phyloP scores from a whole-genome alignment of 2,113 vertebrate genomes.

The Xiphophorus couchianus region DNA sequence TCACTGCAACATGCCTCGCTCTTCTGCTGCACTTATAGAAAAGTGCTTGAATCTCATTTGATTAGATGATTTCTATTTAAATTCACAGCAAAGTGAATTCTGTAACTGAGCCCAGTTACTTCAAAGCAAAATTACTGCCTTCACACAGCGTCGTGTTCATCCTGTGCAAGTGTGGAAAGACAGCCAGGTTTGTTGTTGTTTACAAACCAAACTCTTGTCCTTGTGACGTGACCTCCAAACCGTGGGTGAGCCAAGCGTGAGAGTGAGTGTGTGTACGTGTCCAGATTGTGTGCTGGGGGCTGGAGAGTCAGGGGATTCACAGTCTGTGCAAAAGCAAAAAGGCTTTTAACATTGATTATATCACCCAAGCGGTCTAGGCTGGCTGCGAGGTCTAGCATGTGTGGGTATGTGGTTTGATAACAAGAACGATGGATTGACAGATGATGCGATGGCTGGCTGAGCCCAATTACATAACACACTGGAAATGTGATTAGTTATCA shows the following conservation, averaged over 20 bases:
- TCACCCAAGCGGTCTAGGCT: conserved; percentile 38
- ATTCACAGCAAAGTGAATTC: conserved; percentile 19
- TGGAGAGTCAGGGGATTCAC: conserved; percentile 59
- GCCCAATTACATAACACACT: conserved; percentile 43
- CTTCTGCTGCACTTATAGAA: conserved; percentile 42
- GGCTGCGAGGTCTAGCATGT: conserved; percentile 34
- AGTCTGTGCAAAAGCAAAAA: conserved; percentile 67
- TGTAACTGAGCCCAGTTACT: conserved; percentile 49
- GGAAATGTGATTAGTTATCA: conserved; percentile 21
- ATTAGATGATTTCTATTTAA: conserved; percentile 52
- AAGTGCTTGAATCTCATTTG: conserved; percentile 49
- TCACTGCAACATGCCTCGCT: conserved; percentile 38
- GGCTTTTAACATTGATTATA: conserved; percentile 81
- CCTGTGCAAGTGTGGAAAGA: conserved; percentile 16
- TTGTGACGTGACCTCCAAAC: conserved; percentile 75
- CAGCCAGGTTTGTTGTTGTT: conserved; percentile 57
- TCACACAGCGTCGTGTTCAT: conserved; percentile 5
- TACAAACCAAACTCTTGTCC: conserved; percentile 64
- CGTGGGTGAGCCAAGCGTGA: conserved; percentile 40
- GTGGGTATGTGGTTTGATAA: conserved; percentile 4
- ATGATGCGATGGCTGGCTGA: conserved; percentile 16
- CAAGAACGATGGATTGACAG: conserved; percentile 28
- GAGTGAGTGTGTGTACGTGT: conserved; percentile 35
- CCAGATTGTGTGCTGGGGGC: conserved; percentile 48
- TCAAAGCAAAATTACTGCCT: conserved; percentile 37